Base-by-base conservation (phyloP, 2,113 vertebrate species). In the Maccullochella peelii region DNA sequence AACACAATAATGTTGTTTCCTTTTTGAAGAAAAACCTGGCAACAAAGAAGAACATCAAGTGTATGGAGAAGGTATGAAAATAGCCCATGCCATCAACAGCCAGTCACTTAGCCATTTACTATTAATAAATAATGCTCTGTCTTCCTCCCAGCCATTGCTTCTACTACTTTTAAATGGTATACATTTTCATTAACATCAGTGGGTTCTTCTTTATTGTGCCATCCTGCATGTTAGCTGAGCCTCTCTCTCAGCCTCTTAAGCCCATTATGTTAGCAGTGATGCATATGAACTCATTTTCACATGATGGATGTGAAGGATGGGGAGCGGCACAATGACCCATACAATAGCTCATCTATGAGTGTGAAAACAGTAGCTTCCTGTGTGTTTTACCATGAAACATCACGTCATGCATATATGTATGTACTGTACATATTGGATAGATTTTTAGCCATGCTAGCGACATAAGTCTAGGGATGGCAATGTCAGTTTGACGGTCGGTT, bases 181-280 rank as follows among this genome's bases (percentile, higher is more conserved):
- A 88, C 74, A 88, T 92, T 93, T 91, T 92, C 89, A 92, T 92
- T 93, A 84, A 88, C 80, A 87, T 92, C 91, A 87, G 44, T 68
- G 72, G 84, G 52, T 63, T 80, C 68, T 77, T 80, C 71, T 86
- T 90, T 84, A 80, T 92, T 90, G 81, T 82, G 79, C 65, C 63
- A 77, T 89, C 75, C 77, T 84, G 86, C 77, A 86, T 89, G 88
- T 83, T 89, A 83, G 86, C 82, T 84, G 86, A 92, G 89, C 82
- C 68, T 84, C 79, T 85, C 82, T 86, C 77, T 65, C 80, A 79
- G 78, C 76, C 79, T 92, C 84, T 93, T 85, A 92, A 86, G 86
- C 80, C 86, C 77, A 85, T 93, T 93, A 88, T 70, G 83, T 81
- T 88, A 68, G 84, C 88, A 87, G 81, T 81, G 87, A 91, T 86